These are phyloP conservation scores for Hydrotaea cyrtoneurina DNA, from an alignment of 2,888 invertebrate species.

Conservation along the genomic window DNA sequence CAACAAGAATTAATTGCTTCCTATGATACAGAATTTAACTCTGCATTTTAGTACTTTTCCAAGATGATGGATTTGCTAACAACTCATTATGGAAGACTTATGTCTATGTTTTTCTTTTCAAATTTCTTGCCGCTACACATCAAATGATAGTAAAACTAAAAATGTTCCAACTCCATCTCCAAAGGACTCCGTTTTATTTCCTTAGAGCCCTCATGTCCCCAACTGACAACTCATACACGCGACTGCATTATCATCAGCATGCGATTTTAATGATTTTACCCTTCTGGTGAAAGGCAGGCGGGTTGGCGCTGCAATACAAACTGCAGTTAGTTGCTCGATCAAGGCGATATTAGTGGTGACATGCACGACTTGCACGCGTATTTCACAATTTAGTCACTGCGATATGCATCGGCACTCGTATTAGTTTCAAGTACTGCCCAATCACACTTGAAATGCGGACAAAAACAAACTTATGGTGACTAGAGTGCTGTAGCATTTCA, in stretches of 20 bases:
- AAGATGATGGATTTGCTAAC: too few relatives aligned
- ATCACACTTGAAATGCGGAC: conserved; percentile 10
- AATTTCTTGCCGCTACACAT: too few relatives aligned
- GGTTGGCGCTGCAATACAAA: not conserved
- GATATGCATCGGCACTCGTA: conserved; percentile 9
- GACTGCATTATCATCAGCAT: not conserved
- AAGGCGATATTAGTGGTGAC: not conserved
- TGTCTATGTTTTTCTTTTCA: too few relatives aligned
- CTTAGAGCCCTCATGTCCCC: not conserved
- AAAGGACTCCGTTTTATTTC: not conserved
- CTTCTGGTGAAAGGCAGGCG: not conserved
- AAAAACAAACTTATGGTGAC: not conserved
- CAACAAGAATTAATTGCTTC: too few relatives aligned
- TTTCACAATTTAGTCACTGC: conserved; percentile 18
- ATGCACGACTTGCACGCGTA: conserved; percentile 3
- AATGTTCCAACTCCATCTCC: too few relatives aligned
- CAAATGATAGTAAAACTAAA: too few relatives aligned
- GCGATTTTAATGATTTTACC: not conserved
- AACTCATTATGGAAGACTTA: too few relatives aligned
- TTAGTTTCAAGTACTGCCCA: conserved; percentile 20
- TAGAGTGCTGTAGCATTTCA: not conserved
- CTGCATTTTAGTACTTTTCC: too few relatives aligned
- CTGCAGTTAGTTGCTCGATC: not conserved
- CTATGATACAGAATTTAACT: too few relatives aligned
- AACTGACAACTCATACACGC: not conserved